A percentile compares a stretch with the other conserved stretches of the same genome.
Evolutionary conservation across 2,797 vertebrate species (phyloP).

Genomic region (Psittacula derbiana): DNA sequence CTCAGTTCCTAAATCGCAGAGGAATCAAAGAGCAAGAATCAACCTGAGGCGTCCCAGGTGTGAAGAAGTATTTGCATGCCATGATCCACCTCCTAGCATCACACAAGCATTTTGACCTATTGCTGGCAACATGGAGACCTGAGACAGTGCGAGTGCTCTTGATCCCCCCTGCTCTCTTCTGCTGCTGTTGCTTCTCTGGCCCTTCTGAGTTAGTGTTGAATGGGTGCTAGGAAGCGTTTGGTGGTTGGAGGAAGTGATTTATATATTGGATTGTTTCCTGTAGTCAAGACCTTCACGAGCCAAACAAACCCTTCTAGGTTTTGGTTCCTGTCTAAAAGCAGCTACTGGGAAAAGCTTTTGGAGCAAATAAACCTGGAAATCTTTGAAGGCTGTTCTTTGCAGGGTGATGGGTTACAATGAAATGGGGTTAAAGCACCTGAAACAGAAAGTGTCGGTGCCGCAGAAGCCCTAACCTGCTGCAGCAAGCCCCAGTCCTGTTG

Average conservation of each 20-base stretch:
- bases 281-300: neutral
- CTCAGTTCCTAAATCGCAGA: neutral
- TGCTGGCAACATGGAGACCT: neutral
- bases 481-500: neutral
- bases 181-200: neutral
- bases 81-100: neutral
- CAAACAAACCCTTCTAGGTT: neutral
- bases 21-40: neutral
- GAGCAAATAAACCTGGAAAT: neutral
- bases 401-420: neutral
- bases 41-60: neutral
- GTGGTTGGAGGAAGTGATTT: neutral
- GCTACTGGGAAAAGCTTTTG: neutral
- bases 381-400: neutral
- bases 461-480: neutral
- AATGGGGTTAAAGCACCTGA: neutral
- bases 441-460: neutral
- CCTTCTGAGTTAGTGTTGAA: neutral
- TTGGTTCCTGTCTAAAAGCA: neutral
- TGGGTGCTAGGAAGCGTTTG: neutral
- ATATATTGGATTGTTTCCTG: neutral
- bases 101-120: neutral
- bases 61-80: neutral
- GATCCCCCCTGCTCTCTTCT: neutral
- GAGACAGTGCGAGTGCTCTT: neutral